Evolutionary conservation across 2,113 vertebrate genomes (phyloP), one percentile per base, ranked within the genome.

Genomic region (Dasyornis broadbenti): DNA sequence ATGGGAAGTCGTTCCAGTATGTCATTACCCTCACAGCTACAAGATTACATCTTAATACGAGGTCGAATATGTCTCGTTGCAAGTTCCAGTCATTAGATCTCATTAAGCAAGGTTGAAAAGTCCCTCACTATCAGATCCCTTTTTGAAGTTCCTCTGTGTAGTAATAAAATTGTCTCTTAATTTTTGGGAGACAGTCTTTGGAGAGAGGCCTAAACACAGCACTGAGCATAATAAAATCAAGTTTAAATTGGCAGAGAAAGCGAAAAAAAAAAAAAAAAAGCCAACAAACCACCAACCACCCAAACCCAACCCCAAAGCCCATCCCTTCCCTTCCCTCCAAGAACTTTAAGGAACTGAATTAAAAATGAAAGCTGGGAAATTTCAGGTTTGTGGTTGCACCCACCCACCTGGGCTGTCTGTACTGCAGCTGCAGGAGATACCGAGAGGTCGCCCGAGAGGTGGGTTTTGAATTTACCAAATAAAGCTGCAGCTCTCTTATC

Each of bases 361-460:
- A n/a, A 88, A 97, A 96, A 93, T 94, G 86, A 92, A 94, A 94
- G 95, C 88, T 96, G 96, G 94, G 92, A 96, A 97, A 93, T 92
- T 93, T 92, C 88, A 90, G 93, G 94, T 95, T 95, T 97, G 94
- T 95, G 95, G 94, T 96, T 96, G 80, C 72, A 90, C 92, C 94
- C 95, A 60, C 94, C 95, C 96, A 96, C 96, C 90, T 92, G 20
- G 2, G 30, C 64, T 89, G 60, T 45, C 72, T 93, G 64, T 40
- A 49, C 86, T 89, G 92, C 88, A 94, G 96, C 96, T 96, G 82
- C 60, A 59, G 39, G 75, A 92, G 96, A 86, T 89, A 78, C 18
- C 0, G 4, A 89, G 92, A 77, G 89, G 82, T 93, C 6, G 6
- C 82, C 90, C 12, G 1, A 77, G 86, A 77, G 72, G 44, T 66